Evolutionary conservation across 1,140 invertebrate genomes (phyloP).

Genomic region (Zophobas atratus): DNA sequence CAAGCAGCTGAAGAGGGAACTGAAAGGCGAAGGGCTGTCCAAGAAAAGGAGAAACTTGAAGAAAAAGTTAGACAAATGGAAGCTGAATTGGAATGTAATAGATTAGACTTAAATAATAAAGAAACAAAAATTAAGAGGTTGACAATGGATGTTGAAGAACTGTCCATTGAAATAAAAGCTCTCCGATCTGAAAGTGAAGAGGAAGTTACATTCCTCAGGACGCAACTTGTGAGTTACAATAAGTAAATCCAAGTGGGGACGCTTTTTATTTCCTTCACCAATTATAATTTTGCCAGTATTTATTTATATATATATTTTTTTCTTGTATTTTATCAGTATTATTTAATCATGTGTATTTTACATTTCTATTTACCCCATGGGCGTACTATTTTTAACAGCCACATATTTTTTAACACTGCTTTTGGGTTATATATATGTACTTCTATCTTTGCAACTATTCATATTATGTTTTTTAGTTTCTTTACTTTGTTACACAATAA

Average conservation of each 20-base stretch:
- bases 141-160: conserved; percentile 76
- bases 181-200: conserved; percentile 75
- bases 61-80: conserved; percentile 78
- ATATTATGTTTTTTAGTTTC: neutral
- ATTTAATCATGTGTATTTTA: neutral
- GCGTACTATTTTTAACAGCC: conserved; percentile 9
- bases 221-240: conserved; percentile 76
- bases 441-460: neutral
- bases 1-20: conserved; percentile 87
- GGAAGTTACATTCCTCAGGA: conserved; percentile 75
- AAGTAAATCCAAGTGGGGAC: conserved; percentile 8
- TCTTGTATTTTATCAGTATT: neutral
- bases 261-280: conserved; percentile 28
- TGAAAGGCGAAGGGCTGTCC: conserved; percentile 81
- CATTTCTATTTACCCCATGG: neutral
- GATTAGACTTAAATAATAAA: conserved; percentile 79
- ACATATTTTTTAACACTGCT: conserved; percentile 14
- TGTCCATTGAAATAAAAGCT: conserved; percentile 75
- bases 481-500: conserved; percentile 11
- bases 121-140: conserved; percentile 77
- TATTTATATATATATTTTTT: conserved; percentile 9
- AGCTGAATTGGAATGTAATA: conserved; percentile 79
- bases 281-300: conserved; percentile 12
- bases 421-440: conserved; percentile 19
- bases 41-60: conserved; percentile 77